Evolutionary conservation across 1,140 invertebrate species (phyloP).

Genomic region (Pentalonia nigronervosa): DNA sequence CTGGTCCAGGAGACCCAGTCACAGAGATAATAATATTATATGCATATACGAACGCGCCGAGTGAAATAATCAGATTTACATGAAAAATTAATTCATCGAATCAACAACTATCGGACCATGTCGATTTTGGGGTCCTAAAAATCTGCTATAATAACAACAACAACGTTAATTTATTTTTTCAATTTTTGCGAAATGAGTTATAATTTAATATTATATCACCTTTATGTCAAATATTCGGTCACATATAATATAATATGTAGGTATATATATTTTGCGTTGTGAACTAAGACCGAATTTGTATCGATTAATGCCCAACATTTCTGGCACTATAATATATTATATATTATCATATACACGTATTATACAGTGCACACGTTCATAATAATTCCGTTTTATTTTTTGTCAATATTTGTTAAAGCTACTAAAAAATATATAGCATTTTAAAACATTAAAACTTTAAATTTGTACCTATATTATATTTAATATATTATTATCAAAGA

Average conservation of each 20-base stretch:
- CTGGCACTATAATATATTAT: no score
- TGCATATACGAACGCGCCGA: neutral
- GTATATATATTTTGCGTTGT: neutral
- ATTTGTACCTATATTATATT: no score
- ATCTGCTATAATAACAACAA: neutral
- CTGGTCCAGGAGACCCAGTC: neutral
- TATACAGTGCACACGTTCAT: neutral
- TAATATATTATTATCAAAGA: no score
- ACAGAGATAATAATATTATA: neutral
- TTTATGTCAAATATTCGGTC: neutral
- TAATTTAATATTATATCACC: neutral
- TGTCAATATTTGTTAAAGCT: neutral
- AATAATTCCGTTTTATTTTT: neutral
- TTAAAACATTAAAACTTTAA: neutral
- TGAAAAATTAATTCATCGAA: conserved; percentile 10
- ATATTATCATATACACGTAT: neutral
- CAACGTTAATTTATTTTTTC: neutral
- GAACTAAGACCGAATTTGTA: neutral
- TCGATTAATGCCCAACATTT: neutral
- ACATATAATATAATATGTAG: neutral
- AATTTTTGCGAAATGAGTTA: neutral
- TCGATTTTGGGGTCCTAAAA: neutral
- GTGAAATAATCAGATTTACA: conserved; percentile 24
- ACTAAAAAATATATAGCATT: neutral
- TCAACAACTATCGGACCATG: neutral